Base-by-base conservation (phyloP, 2,113 vertebrate genomes). In the Melanerpes formicivorus region DNA sequence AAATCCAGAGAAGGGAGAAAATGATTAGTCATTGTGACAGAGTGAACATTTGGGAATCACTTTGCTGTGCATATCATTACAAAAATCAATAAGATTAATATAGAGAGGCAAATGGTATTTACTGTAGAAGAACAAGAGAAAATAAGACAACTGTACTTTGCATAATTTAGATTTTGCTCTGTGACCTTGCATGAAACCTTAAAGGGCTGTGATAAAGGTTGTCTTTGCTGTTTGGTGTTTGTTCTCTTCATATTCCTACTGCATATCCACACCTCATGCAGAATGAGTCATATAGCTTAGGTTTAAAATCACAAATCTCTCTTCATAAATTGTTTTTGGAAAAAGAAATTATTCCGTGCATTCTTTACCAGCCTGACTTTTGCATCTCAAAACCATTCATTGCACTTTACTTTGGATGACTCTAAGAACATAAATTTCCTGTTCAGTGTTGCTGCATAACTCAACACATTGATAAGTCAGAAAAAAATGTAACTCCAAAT, bases 61-160 rank as follows among this genome's bases (percentile, higher is more conserved):
- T 98, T 99, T 98, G 97, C 96, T 97, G 96, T 98, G 98, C 97
- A 98, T 99, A 98, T 98, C 93, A 98, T 99, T 98, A 98, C 97
- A 97, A 97, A 96, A 98, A 98, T 98, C 98, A 98, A 98, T 98
- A 97, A 97, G 97, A 98, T 92, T 82, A 98, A 98, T 98, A 96
- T 91, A 96, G 87, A 96, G 96, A 96, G 95, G 94, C 96, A 88
- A 91, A 46, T 97, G 96, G 95, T 98, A 97, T 98, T 98, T 97
- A 98, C 97, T 97, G 79, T 95, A 93, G 94, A 95, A 97, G 97
- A 98, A 93, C 82, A 95, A 95, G 94, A 90, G 95, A 76, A 95
- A 92, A 96, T 21, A 94, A 70, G 91, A 63, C 66, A 90, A 70
- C 42, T 81, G 88, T 92, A 59, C 84, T 93, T 95, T 86, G 79